Evolutionary conservation across 2,113 vertebrate species (phyloP), one percentile per base, ranked within the genome.

Genomic region (Pygathrix nemaeus): DNA sequence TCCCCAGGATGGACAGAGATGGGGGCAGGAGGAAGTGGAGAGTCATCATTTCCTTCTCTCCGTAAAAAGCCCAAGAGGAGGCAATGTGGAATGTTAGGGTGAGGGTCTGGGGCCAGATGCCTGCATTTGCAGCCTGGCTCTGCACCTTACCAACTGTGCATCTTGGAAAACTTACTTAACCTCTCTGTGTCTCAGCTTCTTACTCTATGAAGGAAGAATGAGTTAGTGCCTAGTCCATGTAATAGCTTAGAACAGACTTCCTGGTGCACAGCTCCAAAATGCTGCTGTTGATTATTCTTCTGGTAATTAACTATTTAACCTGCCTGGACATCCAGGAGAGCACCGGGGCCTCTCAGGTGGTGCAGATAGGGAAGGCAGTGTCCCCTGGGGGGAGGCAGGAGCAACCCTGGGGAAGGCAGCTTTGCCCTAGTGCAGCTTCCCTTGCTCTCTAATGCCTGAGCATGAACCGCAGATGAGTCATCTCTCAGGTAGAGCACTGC

Each of bases 361-460:
- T 20, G 45, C n/a, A 45, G n/a, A 14, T 38, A 68, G 38, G 3
- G 40, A 68, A 50, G 32, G 52, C 23, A 45, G 48, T 57, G 59
- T 2, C 21, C 40, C 3, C 7, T 7, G 9, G 0, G 1, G 16
- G 73, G 35, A 55, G 32, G 27, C 8, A 6, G 10, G 76, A 50
- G 55, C 8, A 40, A 10, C 12, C 20, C 21, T 0, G 0, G 21
- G 45, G 40, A 45, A 23, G 40, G 40, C 12, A 11, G 6, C 6
- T 55, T 2, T 23, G 7, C 2, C 57, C 9, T 8, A 6, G 45
- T 12, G 0, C 23, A 23, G 11, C 70, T 80, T 61, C 17, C 48
- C 8, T 7, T 14, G n/a, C 64, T 48, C 12, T 59, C 64, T 66
- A 64, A 40, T 14, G 64, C 55, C 64, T 79, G 61, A 52, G 35